Percentiles rank a stretch among this genome's conserved stretches.
These are phyloP conservation scores for Telmatherina bonti DNA, from an alignment of 2,797 vertebrate genomes.

Conservation along the genomic window DNA sequence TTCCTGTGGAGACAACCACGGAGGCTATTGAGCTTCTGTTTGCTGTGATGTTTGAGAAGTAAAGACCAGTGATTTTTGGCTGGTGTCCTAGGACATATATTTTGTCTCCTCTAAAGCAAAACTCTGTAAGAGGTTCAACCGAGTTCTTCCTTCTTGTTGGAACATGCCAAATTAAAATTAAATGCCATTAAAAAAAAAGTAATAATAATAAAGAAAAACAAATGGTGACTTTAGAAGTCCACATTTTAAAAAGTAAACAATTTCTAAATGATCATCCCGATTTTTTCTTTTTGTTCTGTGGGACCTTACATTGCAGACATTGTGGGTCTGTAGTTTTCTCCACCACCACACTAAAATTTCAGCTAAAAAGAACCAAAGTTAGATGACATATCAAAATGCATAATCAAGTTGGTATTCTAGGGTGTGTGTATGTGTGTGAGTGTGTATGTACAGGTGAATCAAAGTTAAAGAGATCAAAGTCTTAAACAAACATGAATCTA, in stretches of 20 bases:
- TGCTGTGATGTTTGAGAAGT: not conserved
- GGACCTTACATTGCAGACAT: slow-evolving; percentile 5
- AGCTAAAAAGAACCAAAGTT: not conserved
- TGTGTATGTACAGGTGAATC: slow-evolving; percentile 23
- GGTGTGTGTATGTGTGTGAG: not conserved
- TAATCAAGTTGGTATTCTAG: slow-evolving; percentile 4
- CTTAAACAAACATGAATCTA: slow-evolving; percentile 39
- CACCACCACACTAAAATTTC: not conserved
- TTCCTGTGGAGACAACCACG: not conserved
- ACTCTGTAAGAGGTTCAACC: not conserved
- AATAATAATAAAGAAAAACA: too few relatives aligned
- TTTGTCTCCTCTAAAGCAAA: not conserved
- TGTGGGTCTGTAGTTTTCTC: slow-evolving; percentile 3
- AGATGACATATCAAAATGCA: not conserved
- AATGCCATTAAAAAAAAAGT: not conserved
- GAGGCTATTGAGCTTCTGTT: not conserved
- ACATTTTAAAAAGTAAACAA: slow-evolving; percentile 26
- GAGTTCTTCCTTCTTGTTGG: not conserved
- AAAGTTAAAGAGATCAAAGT: slow-evolving; percentile 37
- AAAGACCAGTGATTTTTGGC: not conserved
- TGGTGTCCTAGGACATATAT: not conserved
- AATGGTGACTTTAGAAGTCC: slow-evolving; percentile 13
- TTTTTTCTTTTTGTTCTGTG: slow-evolving; percentile 6
- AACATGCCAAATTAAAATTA: not conserved
- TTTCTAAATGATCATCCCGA: slow-evolving; percentile 17